Evolutionary conservation across 2,797 vertebrate species (phyloP).

Genomic region (Octomys mimax): DNA sequence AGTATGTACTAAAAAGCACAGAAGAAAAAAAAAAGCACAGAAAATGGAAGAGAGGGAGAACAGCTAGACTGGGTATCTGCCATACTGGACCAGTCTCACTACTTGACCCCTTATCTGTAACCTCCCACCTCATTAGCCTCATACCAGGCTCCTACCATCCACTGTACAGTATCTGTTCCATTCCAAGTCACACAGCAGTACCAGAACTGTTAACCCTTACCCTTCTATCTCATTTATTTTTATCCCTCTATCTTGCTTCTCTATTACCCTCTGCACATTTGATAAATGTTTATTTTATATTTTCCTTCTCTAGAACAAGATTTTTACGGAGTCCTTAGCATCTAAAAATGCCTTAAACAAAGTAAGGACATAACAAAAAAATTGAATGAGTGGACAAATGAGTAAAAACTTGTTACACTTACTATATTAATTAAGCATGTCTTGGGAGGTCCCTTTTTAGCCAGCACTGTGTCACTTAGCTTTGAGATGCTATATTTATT

Average conservation of each 20-base stretch:
- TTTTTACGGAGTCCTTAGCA: neutral
- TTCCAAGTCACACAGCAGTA: neutral
- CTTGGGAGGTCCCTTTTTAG: neutral
- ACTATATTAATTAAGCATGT: conserved; percentile 19
- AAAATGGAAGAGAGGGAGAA: neutral
- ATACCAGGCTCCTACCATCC: neutral
- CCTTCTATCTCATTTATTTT: neutral
- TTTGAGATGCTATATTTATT: conserved; percentile 22
- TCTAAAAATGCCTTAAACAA: conserved; percentile 20
- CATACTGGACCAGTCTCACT: neutral
- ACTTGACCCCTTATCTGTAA: neutral
- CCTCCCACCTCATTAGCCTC: too few relatives aligned
- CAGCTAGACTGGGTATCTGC: neutral
- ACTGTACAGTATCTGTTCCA: neutral
- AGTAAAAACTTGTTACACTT: conserved; percentile 20
- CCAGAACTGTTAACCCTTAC: neutral
- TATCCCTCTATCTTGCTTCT: neutral
- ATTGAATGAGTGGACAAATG: neutral
- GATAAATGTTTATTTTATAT: neutral
- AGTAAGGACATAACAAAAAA: conserved; percentile 27
- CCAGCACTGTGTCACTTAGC: neutral
- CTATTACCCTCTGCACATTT: neutral
- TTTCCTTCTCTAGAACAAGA: conserved; percentile 4
- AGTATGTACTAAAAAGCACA: neutral
- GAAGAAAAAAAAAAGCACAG: too few relatives aligned